phyloP scores from a whole-genome alignment of 2,888 invertebrate species.

The Oithona nana region DNA sequence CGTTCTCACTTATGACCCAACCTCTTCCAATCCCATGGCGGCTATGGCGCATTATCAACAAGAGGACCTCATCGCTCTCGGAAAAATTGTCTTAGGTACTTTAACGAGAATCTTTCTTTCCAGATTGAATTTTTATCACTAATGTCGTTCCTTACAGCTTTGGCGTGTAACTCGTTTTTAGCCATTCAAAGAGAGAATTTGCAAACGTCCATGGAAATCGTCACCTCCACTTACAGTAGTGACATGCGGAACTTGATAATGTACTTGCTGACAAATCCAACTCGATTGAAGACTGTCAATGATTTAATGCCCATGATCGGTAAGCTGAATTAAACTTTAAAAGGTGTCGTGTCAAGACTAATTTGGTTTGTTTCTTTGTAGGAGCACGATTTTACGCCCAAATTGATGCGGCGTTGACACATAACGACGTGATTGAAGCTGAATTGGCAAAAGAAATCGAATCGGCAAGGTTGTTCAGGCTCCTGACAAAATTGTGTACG shows the following conservation, averaged over 20 bases:
- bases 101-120: not conserved
- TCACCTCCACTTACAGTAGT: constrained; percentile 53
- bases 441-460: constrained; percentile 83
- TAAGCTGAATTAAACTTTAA: constrained; percentile 16
- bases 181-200: constrained; percentile 72
- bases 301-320: constrained; percentile 99
- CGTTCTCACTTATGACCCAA: constrained; percentile 53
- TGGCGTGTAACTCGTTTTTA: constrained; percentile 79
- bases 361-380: not conserved
- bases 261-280: constrained; percentile 35
- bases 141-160: constrained; percentile 48
- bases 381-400: constrained; percentile 86
- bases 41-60: constrained; percentile 45
- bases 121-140: not conserved
- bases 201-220: constrained; percentile 66
- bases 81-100: constrained; percentile 35
- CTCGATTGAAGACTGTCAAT: constrained; percentile 43
- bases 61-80: constrained; percentile 78
- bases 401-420: constrained; percentile 67
- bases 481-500: constrained; percentile 75
- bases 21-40: constrained; percentile 40
- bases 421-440: constrained; percentile 71
- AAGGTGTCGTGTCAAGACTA: too few relatives aligned
- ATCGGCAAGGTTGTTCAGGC: constrained; percentile 74
- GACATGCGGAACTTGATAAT: constrained; percentile 29